These are phyloP conservation scores for Kryptolebias ocellatus DNA, from an alignment of 2,797 vertebrate genomes.

Conservation along the genomic window DNA sequence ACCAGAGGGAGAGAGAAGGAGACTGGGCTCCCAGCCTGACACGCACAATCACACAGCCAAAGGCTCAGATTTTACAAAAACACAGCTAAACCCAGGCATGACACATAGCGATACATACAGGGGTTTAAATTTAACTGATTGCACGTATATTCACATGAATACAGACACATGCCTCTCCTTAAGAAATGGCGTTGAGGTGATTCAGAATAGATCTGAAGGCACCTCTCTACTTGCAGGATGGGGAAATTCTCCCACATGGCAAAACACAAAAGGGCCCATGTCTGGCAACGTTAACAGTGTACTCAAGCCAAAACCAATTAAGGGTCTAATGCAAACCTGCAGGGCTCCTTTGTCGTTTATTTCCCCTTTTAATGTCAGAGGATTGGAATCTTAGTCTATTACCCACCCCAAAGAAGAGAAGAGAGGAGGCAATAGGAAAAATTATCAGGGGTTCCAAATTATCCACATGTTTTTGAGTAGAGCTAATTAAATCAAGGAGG, in stretches of 20 bases:
- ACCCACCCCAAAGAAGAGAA: slow-evolving; percentile 66
- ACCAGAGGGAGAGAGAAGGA: slow-evolving; percentile 74
- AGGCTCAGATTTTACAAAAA: slow-evolving; percentile 44
- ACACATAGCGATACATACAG: slow-evolving; percentile 40
- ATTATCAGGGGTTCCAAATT: slow-evolving; percentile 70
- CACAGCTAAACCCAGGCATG: slow-evolving; percentile 54
- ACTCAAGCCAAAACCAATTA: slow-evolving; percentile 85
- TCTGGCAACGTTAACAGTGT: slow-evolving; percentile 71
- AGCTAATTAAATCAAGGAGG: slow-evolving; percentile 73
- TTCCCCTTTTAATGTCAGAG: slow-evolving; percentile 83
- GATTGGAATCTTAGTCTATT: slow-evolving; percentile 81
- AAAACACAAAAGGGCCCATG: slow-evolving; percentile 70
- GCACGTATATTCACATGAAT: not conserved
- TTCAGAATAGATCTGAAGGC: slow-evolving; percentile 56
- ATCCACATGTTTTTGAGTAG: slow-evolving; percentile 72
- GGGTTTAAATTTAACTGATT: slow-evolving; percentile 4
- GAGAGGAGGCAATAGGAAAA: slow-evolving; percentile 58
- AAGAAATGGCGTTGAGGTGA: slow-evolving; percentile 35
- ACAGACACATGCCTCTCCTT: slow-evolving; percentile 7
- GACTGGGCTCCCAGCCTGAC: slow-evolving; percentile 69
- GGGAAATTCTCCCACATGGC: slow-evolving; percentile 77
- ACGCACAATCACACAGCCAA: slow-evolving; percentile 54
- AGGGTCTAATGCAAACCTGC: slow-evolving; percentile 83
- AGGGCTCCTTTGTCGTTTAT: slow-evolving; percentile 82
- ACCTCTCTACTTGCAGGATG: slow-evolving; percentile 59